Evolutionary conservation across 2,113 vertebrate genomes (phyloP), one percentile per base, ranked within the genome.

Genomic region (Nansenia antarctica): DNA sequence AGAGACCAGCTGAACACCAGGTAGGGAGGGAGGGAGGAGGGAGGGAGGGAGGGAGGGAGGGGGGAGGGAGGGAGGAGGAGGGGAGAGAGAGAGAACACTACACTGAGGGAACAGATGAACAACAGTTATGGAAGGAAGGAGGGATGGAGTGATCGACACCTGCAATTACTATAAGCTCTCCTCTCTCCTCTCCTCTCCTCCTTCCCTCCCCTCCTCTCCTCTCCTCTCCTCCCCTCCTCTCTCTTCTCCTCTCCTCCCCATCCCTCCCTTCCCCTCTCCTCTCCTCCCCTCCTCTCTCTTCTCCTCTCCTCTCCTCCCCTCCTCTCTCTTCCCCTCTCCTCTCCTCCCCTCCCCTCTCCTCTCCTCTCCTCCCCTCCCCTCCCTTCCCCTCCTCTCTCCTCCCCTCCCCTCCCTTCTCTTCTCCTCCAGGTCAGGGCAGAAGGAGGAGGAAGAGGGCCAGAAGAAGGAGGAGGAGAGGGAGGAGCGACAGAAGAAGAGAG

Each of bases 1-100:
- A 93, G 90, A 83, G 93, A 94, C 42, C 85, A 91, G 0, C 74
- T 94, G 62, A 90, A 14, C n/a, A n/a, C n/a, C n/a, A n/a, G n/a
- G n/a, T 14, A 60, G 58, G 29, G 3, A 9, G 34, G 30, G 15
- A 31, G 20, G 11, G 27, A n/a, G 58, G 15, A 30, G 18, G 39
- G n/a, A n/a, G n/a, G n/a, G n/a, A n/a, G n/a, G n/a, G n/a, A n/a
- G n/a, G n/a, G n/a, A n/a, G n/a, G n/a, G n/a, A n/a, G n/a, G n/a
- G n/a, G n/a, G n/a, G n/a, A n/a, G n/a, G n/a, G n/a, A n/a, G n/a
- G n/a, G n/a, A n/a, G n/a, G n/a, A n/a, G n/a, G n/a, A n/a, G n/a
- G n/a, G n/a, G n/a, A n/a, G n/a, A n/a, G n/a, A n/a, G n/a, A n/a
- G n/a, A n/a, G n/a, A n/a, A n/a, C n/a, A n/a, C n/a, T n/a, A n/a